These are phyloP conservation scores for Sminthurinus aureus DNA, from an alignment of 2,888 invertebrate genomes.

Conservation along the genomic window DNA sequence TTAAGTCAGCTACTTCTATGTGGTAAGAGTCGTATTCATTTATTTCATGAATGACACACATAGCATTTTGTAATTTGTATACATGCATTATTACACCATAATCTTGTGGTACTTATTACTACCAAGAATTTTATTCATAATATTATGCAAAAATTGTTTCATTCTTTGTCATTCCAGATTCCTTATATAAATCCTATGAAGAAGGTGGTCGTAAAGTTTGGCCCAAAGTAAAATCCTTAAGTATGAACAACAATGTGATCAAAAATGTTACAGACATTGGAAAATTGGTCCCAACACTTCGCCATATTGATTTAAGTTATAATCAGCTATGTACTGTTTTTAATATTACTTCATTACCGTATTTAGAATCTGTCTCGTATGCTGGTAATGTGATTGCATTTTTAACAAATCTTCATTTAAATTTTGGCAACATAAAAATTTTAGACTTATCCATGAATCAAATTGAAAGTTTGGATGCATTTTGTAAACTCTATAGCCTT, in stretches of 20 bases:
- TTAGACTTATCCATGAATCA: constrained; percentile 87
- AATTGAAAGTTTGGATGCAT: constrained; percentile 74
- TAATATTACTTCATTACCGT: constrained; percentile 80
- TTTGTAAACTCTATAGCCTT: constrained; percentile 84
- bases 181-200: constrained; percentile 74
- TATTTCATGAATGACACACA: no score
- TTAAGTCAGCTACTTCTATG: constrained; percentile 84
- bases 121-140: no score
- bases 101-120: no score
- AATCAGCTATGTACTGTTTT: constrained; percentile 56
- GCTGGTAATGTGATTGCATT: constrained; percentile 78
- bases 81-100: no score
- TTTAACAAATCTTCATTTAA: constrained; percentile 76
- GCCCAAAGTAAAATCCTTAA: constrained; percentile 63
- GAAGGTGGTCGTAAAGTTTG: constrained; percentile 64
- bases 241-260: constrained; percentile 65
- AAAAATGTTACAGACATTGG: constrained; percentile 58
- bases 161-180: no score
- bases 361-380: constrained; percentile 78
- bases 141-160: no score
- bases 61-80: no score
- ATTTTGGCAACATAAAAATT: constrained; percentile 84
- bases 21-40: no score
- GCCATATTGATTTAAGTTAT: constrained; percentile 55
- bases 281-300: constrained; percentile 50